Base-by-base conservation (phyloP, 2,797 vertebrate species). In the Caiman crocodilus region DNA sequence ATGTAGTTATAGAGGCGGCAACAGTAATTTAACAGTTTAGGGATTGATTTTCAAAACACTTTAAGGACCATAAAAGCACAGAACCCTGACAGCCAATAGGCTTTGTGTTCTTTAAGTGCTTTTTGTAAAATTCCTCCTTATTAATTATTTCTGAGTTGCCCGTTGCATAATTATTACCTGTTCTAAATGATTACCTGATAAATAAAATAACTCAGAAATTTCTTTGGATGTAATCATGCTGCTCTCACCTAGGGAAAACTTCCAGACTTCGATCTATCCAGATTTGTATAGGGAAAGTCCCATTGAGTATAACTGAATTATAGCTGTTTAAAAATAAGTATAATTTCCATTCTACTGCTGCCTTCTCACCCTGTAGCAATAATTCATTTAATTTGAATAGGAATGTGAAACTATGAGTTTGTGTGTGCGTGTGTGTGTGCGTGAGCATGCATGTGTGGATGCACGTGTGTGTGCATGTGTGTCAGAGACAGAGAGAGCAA, bases 321-420 rank as follows among this genome's bases (percentile, higher is more conserved):
- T 86, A 71, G 86, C 89, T 71, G 6, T 60, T 14, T 85, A 91
- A 96, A 95, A 94, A 88, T 88, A 94, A 91, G 93, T 95, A 84
- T 21, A 74, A 79, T 57, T 90, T 91, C 73, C 42, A 85, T 60
- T 63, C 94, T 77, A 63, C 55, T 92, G 90, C 28, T 87, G 2
- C 30, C 89, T 86, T 94, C 65, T 88, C 26, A 42, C 74, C 75
- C 90, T 92, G 76, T 17, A 90, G 85, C 79, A 94, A 85, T 89
- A 95, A 94, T 93, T 89, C 89, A 20, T 81, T 80, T 28, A 30
- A 20, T 28, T 64, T 64, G 14, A 63, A 23, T 64, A 14, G 15
- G 14, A 21, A 25, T 59, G 58, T 59, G 58, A 8, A 7, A 16
- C 15, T 59, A 18, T 60, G 59, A 25, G 10, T 63, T 4, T 63